A percentile compares a stretch with the other conserved stretches of the same genome.
These are phyloP conservation scores for Leptopilina drosophilae DNA, from an alignment of 2,888 invertebrate genomes.

Conservation along the genomic window DNA sequence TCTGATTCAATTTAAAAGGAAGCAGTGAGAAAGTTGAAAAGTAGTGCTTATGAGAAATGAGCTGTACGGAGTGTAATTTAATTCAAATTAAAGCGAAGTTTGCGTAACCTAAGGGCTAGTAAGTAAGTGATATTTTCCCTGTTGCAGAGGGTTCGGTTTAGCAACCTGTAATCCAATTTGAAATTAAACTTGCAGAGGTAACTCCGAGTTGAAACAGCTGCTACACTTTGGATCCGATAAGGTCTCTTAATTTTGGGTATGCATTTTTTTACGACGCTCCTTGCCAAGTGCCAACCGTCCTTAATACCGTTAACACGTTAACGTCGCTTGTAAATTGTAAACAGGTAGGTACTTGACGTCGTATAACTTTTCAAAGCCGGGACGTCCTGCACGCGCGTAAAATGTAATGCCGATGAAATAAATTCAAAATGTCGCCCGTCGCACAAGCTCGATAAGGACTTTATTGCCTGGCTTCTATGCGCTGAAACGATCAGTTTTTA, in stretches of 20 bases:
- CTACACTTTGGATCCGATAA: conserved; percentile 23
- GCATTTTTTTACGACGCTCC: conserved; percentile 40
- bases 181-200: conserved; percentile 24
- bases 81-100: conserved; percentile 12
- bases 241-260: conserved; percentile 30
- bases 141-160: neutral
- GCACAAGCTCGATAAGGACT: conserved; percentile 48
- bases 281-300: conserved; percentile 41
- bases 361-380: conserved; percentile 37
- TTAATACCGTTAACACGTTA: conserved; percentile 58
- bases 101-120: neutral
- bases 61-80: neutral
- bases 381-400: conserved; percentile 51
- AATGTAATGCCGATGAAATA: conserved; percentile 56
- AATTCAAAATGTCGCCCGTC: conserved; percentile 54
- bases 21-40: neutral
- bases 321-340: conserved; percentile 54
- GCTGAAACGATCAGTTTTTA: conserved; percentile 49
- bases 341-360: conserved; percentile 48
- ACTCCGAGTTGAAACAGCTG: conserved; percentile 34
- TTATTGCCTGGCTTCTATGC: conserved; percentile 47
- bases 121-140: conserved; percentile 25
- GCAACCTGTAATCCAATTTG: conserved; percentile 29
- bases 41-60: conserved; percentile 11
- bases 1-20: conserved; percentile 8